Conservation (phyloP, 2,797 vertebrate genomes). For the Darevskia nairensis region DNA sequence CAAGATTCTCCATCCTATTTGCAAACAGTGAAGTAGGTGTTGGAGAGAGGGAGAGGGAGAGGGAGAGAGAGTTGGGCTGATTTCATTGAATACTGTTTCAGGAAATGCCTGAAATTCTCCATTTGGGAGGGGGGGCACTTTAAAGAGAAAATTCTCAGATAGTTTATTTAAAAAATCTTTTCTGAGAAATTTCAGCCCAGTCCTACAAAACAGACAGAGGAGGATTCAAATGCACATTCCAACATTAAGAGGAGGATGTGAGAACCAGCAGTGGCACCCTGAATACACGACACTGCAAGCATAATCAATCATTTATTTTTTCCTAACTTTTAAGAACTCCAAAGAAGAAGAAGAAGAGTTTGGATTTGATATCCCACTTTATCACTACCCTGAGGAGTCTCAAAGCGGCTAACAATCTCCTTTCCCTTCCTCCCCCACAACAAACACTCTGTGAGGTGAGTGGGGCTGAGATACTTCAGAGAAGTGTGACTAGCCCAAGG, state of each 20-base stretch:
- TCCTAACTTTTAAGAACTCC: neutral
- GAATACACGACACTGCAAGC: rapidly evolving
- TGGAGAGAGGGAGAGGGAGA: neutral
- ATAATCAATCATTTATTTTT: neutral
- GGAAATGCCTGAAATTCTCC: neutral
- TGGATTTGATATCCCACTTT: too few relatives aligned
- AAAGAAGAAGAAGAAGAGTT: too few relatives aligned
- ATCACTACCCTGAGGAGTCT: too few relatives aligned
- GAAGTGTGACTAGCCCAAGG: too few relatives aligned
- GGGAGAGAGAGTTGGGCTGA: neutral
- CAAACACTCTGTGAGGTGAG: too few relatives aligned
- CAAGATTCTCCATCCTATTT: neutral
- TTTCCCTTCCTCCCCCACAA: too few relatives aligned
- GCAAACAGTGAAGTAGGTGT: neutral
- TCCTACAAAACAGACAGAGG: neutral
- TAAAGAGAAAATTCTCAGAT: neutral
- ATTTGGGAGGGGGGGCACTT: neutral
- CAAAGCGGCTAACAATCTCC: too few relatives aligned
- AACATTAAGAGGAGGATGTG: neutral
- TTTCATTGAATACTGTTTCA: neutral
- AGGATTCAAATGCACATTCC: neutral
- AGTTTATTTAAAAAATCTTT: neutral
- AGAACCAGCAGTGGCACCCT: neutral
- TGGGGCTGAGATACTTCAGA: too few relatives aligned
- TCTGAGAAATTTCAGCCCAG: neutral